Evolutionary conservation across 2,888 invertebrate species (phyloP), one percentile per base, ranked within the genome.

Genomic region (Lasioglossum pauxillum): DNA sequence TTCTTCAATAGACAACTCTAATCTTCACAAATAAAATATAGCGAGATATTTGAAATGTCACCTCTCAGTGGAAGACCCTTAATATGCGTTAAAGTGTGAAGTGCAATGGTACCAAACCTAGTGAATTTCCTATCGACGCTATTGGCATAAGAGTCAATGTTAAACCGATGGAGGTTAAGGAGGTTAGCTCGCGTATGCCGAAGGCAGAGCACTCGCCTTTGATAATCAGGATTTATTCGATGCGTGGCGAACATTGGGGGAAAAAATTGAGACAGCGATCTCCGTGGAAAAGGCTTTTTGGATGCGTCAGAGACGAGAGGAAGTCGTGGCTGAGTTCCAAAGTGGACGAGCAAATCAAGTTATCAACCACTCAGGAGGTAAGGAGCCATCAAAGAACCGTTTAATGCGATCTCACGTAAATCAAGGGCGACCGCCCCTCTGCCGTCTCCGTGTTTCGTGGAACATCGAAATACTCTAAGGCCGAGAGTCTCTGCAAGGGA

Each of bases 361-460:
- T 93, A 93, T 92, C 93, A 91, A 92, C 91, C 93, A 93, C 93
- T 93, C 91, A 89, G 90, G 87, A 92, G 90, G 92, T 90, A 92
- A 91, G 91, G 92, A 89, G 88, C 91, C 89, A 90, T 93, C 93
- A 93, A 93, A 93, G 93, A 92, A 91, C 86, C 91, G 88, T 93
- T 92, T 92, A 92, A 93, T 91, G 87, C 86, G 89, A 89, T 92
- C 86, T 82, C 86, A 86, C 89, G 90, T 91, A 91, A 92, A 92
- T 91, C 93, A 90, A 87, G 87, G 86, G 27, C 86, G 83, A 82
- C 82, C 83, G 85, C 82, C 86, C 74, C 79, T 78, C 82, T 86
- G 84, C 86, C 84, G 84, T 82, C 85, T 82, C 81, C 90, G 86
- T 84, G 86, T 90, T 90, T 91, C 90, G 84, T 78, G 84, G 88